phyloP scores from a whole-genome alignment of 2,888 invertebrate species.

The Bugula neritina region DNA sequence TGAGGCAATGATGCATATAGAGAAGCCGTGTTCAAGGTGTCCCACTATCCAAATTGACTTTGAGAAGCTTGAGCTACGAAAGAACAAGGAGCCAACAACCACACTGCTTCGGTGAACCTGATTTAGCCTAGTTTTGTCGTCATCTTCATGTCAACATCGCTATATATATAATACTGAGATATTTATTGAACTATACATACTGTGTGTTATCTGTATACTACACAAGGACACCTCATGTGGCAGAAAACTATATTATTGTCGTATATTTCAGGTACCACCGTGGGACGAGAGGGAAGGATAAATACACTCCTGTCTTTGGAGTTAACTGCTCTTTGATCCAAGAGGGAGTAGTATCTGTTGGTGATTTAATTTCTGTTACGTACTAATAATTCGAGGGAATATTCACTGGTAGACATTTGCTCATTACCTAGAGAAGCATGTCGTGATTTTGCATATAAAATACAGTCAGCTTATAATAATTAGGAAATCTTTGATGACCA shows the following conservation, averaged over 20 bases:
- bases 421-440: no score
- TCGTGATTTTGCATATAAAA: no score
- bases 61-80: not conserved
- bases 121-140: not conserved
- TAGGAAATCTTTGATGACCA: no score
- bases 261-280: slow-evolving; percentile 14
- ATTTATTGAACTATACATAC: no score
- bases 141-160: not conserved
- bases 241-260: no score
- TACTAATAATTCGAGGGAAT: no score
- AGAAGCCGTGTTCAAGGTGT: slow-evolving; percentile 21
- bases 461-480: no score
- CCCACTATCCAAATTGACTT: not conserved
- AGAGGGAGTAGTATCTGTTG: slow-evolving; percentile 1
- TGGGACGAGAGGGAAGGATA: not conserved
- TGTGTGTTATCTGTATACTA: no score
- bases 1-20: not conserved
- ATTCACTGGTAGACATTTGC: no score
- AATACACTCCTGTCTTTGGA: slow-evolving; percentile 3
- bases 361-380: not conserved
- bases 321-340: not conserved
- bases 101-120: slow-evolving; percentile 1
- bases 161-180: no score
- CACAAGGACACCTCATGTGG: not conserved
- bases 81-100: slow-evolving; percentile 3